Evolutionary conservation across 1,140 invertebrate genomes (phyloP), one percentile per base, ranked within the genome.

Genomic region (Calliphora vicina): DNA sequence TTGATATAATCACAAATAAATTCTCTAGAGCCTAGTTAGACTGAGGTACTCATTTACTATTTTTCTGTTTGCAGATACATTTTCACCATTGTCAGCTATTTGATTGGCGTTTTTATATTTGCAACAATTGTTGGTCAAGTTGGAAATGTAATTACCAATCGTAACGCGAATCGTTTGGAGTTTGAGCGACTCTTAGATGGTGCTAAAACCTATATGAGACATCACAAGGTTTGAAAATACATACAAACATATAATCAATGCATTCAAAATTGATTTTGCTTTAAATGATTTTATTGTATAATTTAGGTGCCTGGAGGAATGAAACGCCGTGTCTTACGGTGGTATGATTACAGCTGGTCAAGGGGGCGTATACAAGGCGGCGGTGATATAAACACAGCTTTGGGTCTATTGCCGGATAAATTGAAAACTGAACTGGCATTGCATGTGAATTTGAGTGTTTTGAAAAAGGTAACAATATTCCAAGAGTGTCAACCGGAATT

Each of bases 331-430:
- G 97, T 99, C 8, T 94, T 99, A 23, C 93, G 98, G 12, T 99
- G 98, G 98, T 99, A 99, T 90, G 97, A 99, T 91, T 99, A 99
- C 90, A 98, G 97, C 2, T 99, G 97, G 97, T 98, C 97, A 0
- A 94, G 98, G 84, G 97, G 97, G n/a, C 92, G 97, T 45, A 98
- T 99, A 84, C 97, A 98, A 91, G 97, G 97, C 15, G 97, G 97
- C 20, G 97, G 97, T 27, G 97, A 99, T 90, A 98, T 99, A 86
- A 98, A 98, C 89, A 98, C 97, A 8, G 97, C 97, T 1, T 91
- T 99, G 67, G 97, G 97, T 4, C 92, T 98, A 71, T 92, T 99
- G 27, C 98, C 98, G 1, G 98, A 99, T 89, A 99, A 99, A 91
- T 93, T 99, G 76, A 98, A 98, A 93, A 99, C 97, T 27, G 98